Evolutionary conservation across 2,797 vertebrate genomes (phyloP), one percentile per base, ranked within the genome.

Genomic region (Esox lucius): DNA sequence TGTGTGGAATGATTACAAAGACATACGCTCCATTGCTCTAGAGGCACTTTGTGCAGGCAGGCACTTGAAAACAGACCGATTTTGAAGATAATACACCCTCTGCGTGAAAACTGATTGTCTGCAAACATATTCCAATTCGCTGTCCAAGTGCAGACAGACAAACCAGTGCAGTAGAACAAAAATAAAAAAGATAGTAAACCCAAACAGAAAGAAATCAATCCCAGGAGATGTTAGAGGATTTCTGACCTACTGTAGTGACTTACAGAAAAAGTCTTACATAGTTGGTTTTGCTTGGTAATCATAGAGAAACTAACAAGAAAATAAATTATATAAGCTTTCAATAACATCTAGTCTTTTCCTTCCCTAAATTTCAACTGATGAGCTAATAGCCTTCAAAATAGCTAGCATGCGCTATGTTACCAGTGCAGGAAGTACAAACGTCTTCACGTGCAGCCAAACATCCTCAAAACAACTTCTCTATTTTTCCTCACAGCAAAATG

Each of bases 31-130:
- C 24, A 22, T 51, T 24, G 68, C 31, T 77, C 67, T 75, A 71
- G 68, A 82, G 71, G 77, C 75, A 73, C 70, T 75, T 67, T 73
- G 28, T 85, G 81, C 87, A 87, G 81, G 81, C 84, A 76, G 62
- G 79, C 81, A 86, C 85, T 84, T 84, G 82, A 88, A 72, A 67
- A 82, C 77, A 83, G 84, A 86, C 80, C 78, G 87, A 87, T 89
- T 80, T 4, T 75, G 76, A 74, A 61, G 76, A 91, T 89, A 82
- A 84, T 83, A 73, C 28, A 84, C 80, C 67, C 68, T 76, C 68
- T 80, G 62, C 81, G 76, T 76, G 82, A 78, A 82, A 86, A 79
- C 66, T 76, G 78, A 87, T 81, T 78, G 75, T 74, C 72, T 83
- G 76, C 28, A 76, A 83, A 67, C 79, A 80, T 75, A 69, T 71